Percentiles rank a stretch among this genome's conserved stretches.
phyloP scores from a whole-genome alignment of 2,113 vertebrate species.

The Rhegmatorhina hoffmannsi region DNA sequence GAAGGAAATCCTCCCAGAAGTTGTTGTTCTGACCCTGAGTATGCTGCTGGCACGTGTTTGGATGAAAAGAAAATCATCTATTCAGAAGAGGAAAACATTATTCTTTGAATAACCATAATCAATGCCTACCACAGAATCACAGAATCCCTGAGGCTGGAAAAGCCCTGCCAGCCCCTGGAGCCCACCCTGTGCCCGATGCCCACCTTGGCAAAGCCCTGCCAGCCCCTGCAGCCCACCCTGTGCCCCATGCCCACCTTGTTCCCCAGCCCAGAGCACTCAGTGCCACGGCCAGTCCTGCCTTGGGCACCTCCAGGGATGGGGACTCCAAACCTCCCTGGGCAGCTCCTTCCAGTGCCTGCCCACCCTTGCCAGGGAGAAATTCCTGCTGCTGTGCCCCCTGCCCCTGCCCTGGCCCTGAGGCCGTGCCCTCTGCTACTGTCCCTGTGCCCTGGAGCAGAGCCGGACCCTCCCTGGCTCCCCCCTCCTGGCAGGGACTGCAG shows the following conservation, averaged over 20 bases:
- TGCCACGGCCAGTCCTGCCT: too few species aligned
- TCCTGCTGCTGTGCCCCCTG: too few species aligned
- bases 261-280: too few species aligned
- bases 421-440: too few species aligned
- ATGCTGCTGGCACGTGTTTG: fast-evolving
- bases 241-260: too few species aligned
- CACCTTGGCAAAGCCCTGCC: not conserved
- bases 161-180: fast-evolving
- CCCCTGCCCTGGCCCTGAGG: too few species aligned
- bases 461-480: not conserved
- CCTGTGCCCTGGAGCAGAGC: too few species aligned
- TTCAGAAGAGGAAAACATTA: not conserved
- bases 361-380: too few species aligned
- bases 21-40: not conserved
- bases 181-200: fast-evolving
- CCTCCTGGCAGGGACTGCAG: not conserved
- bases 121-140: not conserved
- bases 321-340: too few species aligned
- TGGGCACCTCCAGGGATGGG: too few species aligned
- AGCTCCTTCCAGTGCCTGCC: too few species aligned
- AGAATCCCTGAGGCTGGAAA: fast-evolving
- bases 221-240: too few species aligned
- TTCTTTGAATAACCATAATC: not conserved
- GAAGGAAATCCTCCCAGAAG: not conserved
- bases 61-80: not conserved